Conservation (phyloP, 2,797 vertebrate genomes). For the Sebastes dallii region DNA sequence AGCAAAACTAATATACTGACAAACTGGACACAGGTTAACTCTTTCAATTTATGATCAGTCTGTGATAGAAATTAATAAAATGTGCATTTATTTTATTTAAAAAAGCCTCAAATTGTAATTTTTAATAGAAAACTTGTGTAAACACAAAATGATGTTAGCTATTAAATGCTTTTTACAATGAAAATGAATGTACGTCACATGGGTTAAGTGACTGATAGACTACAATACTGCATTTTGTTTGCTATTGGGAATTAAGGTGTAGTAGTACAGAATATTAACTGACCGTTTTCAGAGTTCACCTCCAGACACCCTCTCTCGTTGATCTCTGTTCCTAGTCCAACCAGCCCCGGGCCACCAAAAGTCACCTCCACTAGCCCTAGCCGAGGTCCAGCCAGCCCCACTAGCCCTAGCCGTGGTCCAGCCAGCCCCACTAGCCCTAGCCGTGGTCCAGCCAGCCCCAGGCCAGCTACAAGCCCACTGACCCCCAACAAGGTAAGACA, state of each 20-base stretch:
- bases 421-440: slow-evolving; percentile 41
- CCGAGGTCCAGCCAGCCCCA: slow-evolving; percentile 49
- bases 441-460: slow-evolving; percentile 32
- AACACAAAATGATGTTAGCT: not conserved
- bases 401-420: slow-evolving; percentile 33
- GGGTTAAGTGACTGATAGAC: not conserved
- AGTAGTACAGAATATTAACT: not conserved
- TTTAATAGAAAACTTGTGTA: not conserved
- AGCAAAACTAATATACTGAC: not conserved
- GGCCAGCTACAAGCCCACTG: slow-evolving; percentile 20
- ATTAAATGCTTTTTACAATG: not conserved
- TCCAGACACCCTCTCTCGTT: slow-evolving; percentile 1
- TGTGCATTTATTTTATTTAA: not conserved
- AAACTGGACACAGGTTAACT: not conserved
- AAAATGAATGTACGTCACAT: not conserved
- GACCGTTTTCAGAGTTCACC: slow-evolving; percentile 16
- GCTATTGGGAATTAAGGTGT: not conserved
- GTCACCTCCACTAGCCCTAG: slow-evolving; percentile 16
- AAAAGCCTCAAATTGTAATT: not conserved
- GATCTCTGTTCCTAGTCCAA: slow-evolving; percentile 49
- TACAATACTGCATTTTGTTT: not conserved
- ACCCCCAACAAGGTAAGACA: slow-evolving; percentile 66
- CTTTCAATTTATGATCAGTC: not conserved
- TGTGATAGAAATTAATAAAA: not conserved
- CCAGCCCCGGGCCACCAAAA: slow-evolving; percentile 46